Base-by-base conservation (phyloP, 2,888 invertebrate species). In the Ornithoptera priamus region DNA sequence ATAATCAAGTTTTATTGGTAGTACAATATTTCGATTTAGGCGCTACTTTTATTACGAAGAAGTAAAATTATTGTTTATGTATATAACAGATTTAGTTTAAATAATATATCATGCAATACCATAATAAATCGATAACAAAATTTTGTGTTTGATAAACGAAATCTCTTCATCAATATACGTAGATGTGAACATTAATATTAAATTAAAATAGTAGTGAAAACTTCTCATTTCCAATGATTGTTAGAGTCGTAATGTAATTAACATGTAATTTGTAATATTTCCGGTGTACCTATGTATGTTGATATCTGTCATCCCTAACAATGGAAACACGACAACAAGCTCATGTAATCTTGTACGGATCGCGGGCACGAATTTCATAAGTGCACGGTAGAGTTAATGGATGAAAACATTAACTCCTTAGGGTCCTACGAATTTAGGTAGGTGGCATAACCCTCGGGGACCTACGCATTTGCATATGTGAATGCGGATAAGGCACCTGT, bases 281-380 rank as follows among this genome's bases (percentile, higher is more conserved):
- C n/a, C 53, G n/a, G n/a, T 53, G 7, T 18, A 30, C 0, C 30
- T 30, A 30, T 30, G 5, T 30, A 56, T 42, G 57, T 20, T 57
- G 36, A 30, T 57, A 53, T 30, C 56, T 66, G 63, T 63, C 66
- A 67, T 67, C 70, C 70, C 67, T 67, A 46, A 60, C 72, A 76
- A 79, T 78, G 78, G 82, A 84, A 86, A 87, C 85, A 87, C 84
- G 86, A 85, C 85, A 85, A 84, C 81, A 83, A 83, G 85, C 81
- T 85, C 82, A 80, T 86, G 85, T 90, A 89, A 90, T 89, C 89
- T 87, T 78, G 84, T 89, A 87, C 87, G 85, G 87, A 89, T 89
- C 88, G 88, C 85, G 88, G 83, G 85, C 88, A 89, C 85, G 88
- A 90, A 89, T 88, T 89, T 90, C 89, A 90, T 89, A 90, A 90